Base-by-base conservation (phyloP, 2,888 invertebrate genomes). In the Aphodius sticticus region DNA sequence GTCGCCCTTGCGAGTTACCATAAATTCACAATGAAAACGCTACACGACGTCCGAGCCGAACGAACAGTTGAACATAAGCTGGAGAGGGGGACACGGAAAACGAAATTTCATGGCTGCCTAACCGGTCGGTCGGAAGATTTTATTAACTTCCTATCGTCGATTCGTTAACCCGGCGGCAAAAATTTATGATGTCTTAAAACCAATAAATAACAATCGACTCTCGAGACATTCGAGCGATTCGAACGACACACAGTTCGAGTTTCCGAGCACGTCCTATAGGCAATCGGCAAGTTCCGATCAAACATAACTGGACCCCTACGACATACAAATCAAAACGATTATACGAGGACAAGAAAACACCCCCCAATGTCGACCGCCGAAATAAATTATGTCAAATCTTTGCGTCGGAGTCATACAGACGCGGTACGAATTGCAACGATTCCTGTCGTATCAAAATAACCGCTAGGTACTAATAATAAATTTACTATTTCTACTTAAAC, bases 1-100 rank as follows among this genome's bases (percentile, higher is more conserved):
- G 12, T 53, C 53, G 53, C 53, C 53, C 53, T 53, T 12, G 53
- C 12, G 53, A 0, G 9, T 53, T 53, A 53, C 53, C 53, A 53
- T 53, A 53, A 53, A 53, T 53, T 53, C 53, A 53, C 53, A 53
- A 53, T 53, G 53, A 53, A 53, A 53, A 53, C 12, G 53, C 53
- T 53, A 53, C 53, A 53, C 53, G 53, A 53, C 53, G 53, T 53
- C 53, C 53, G 12, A 12, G 53, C 53, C 53, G 53, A 53, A 53
- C 53, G 53, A 53, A 53, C 53, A 53, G 53, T 53, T 53, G 53
- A 53, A 53, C 53, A 53, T 53, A 53, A 53, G 53, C 53, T 53
- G 53, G 53, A 12, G 12, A 12, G 12, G 9, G 53, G 12, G 12
- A 5, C 2, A 9, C 53, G 53, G 53, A 53, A 53, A 53, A 53